phyloP scores from a whole-genome alignment of 1,140 invertebrate genomes.

The Monomorium pharaonis region DNA sequence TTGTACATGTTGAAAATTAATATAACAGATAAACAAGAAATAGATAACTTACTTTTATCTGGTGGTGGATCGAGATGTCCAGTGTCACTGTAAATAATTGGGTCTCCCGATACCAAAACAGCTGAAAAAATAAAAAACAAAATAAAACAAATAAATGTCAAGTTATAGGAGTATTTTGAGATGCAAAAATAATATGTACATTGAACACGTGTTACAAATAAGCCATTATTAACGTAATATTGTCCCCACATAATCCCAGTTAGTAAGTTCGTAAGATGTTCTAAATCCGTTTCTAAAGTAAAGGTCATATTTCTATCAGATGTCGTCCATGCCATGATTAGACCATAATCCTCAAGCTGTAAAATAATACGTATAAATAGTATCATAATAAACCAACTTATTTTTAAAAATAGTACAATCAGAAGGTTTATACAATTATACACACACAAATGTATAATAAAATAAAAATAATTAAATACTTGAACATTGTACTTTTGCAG shows the following conservation, averaged over 20 bases:
- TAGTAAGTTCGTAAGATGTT: slow-evolving; percentile 87
- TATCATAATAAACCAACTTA: neutral
- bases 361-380: slow-evolving; percentile 45
- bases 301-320: slow-evolving; percentile 86
- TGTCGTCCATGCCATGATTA: slow-evolving; percentile 88
- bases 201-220: slow-evolving; percentile 88
- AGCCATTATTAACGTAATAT: slow-evolving; percentile 88
- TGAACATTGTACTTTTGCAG: slow-evolving; percentile 77
- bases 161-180: slow-evolving; percentile 73
- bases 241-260: slow-evolving; percentile 86
- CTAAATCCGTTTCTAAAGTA: slow-evolving; percentile 88
- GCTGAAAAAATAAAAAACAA: slow-evolving; percentile 80
- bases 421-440: slow-evolving; percentile 31
- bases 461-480: slow-evolving; percentile 5
- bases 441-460: slow-evolving; percentile 2
- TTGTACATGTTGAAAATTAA: neutral
- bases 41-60: slow-evolving; percentile 76
- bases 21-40: neutral
- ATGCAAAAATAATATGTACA: slow-evolving; percentile 85
- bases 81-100: slow-evolving; percentile 80
- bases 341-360: slow-evolving; percentile 89
- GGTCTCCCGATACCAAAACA: slow-evolving; percentile 85
- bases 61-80: slow-evolving; percentile 73
- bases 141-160: neutral
- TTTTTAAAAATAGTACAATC: slow-evolving; percentile 12